A percentile compares a stretch with the other conserved stretches of the same genome.
phyloP scores from a whole-genome alignment of 2,888 invertebrate genomes.

The Drosophila testacea region DNA sequence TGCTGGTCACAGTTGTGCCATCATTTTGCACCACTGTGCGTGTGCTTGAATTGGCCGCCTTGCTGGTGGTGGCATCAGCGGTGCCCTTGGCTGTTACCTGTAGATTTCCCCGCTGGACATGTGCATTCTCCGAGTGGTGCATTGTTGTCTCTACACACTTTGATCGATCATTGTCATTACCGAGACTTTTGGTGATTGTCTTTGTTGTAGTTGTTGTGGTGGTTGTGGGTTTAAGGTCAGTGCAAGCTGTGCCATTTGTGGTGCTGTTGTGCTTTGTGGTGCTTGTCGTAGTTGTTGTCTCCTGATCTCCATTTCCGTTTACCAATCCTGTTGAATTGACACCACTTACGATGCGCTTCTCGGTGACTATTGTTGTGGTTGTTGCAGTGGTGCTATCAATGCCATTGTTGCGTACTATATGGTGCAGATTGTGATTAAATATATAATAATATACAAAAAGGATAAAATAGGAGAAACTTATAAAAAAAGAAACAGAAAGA shows the following conservation, averaged over 20 bases:
- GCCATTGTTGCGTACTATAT: slow-evolving; percentile 68
- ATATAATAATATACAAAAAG: background rate
- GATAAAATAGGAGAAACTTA: background rate
- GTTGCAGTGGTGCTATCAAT: slow-evolving; percentile 36
- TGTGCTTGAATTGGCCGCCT: slow-evolving; percentile 55
- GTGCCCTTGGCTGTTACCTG: slow-evolving; percentile 64
- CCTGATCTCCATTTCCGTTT: background rate
- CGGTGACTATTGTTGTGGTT: slow-evolving; percentile 49
- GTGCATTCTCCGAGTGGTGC: slow-evolving; percentile 61
- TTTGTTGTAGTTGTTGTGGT: slow-evolving; percentile 34
- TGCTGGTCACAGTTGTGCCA: slow-evolving; percentile 75
- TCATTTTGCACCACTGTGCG: slow-evolving; percentile 67
- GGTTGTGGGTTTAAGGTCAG: slow-evolving; percentile 24
- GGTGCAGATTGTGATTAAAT: slow-evolving; percentile 22
- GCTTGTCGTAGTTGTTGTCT: slow-evolving; percentile 6
- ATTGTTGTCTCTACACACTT: slow-evolving; percentile 48
- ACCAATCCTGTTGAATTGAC: background rate
- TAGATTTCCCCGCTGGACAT: slow-evolving; percentile 58
- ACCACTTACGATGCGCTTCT: slow-evolving; percentile 20
- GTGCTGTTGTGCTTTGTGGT: slow-evolving; percentile 18
- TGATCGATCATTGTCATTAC: slow-evolving; percentile 23
- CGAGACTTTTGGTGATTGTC: slow-evolving; percentile 23
- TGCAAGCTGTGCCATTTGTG: slow-evolving; percentile 29
- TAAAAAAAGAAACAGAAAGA: background rate
- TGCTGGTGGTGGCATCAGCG: slow-evolving; percentile 70